These are phyloP conservation scores for Opisthocomus hoazin DNA, from an alignment of 2,113 vertebrate species.

Conservation along the genomic window DNA sequence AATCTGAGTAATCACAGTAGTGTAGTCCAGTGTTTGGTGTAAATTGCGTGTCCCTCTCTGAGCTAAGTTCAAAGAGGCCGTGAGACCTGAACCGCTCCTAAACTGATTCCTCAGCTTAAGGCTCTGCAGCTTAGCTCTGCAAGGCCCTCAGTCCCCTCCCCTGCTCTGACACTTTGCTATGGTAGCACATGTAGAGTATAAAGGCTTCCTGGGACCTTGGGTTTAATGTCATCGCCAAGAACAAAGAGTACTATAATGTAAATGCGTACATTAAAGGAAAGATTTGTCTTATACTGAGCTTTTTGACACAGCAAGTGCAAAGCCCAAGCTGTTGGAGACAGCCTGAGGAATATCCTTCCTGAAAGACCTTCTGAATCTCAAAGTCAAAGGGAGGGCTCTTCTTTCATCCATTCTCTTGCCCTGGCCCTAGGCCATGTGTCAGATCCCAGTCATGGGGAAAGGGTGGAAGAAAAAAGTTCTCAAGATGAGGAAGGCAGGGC, in stretches of 20 bases:
- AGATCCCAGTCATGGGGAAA: background rate
- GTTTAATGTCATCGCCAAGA: background rate
- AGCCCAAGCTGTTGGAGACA: background rate
- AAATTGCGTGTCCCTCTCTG: background rate
- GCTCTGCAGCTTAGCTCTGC: background rate
- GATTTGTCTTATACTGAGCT: background rate
- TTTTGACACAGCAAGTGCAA: background rate
- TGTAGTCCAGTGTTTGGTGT: background rate
- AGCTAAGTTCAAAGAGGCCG: background rate
- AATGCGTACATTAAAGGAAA: background rate
- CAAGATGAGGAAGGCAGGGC: background rate
- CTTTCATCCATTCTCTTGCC: background rate
- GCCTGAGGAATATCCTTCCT: background rate
- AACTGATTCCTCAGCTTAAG: background rate
- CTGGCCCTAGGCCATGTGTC: background rate
- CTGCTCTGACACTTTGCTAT: background rate
- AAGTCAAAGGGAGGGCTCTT: background rate
- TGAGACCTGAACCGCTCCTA: background rate
- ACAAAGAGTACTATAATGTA: background rate
- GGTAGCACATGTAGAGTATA: background rate
- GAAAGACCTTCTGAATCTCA: background rate
- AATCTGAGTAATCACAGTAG: background rate
- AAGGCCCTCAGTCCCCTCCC: background rate
- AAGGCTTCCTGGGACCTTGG: background rate
- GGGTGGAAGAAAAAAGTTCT: background rate